phyloP scores from a whole-genome alignment of 2,797 vertebrate species.

The Harpagifer antarcticus region DNA sequence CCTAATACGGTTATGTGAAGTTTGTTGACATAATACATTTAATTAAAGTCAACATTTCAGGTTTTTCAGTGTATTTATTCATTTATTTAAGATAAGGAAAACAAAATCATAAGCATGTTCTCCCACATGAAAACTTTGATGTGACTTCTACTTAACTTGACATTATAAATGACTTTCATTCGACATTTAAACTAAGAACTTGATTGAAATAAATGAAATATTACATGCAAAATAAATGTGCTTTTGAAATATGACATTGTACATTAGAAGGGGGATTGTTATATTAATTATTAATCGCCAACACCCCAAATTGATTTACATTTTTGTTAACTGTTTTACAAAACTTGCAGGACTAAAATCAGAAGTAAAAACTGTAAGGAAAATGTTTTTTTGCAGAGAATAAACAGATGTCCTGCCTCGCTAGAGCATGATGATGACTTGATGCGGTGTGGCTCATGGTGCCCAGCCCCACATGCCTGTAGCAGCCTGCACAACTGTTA shows the following conservation, averaged over 20 bases:
- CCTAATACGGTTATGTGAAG: too few relatives aligned
- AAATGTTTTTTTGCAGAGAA: neutral
- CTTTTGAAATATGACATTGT: too few relatives aligned
- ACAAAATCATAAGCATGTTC: neutral
- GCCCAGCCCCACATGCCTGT: slow-evolving; percentile 52
- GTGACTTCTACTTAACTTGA: neutral
- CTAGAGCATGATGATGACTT: neutral
- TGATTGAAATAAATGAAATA: neutral
- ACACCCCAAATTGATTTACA: neutral
- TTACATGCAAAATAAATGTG: neutral
- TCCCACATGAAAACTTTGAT: neutral
- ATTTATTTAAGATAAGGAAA: neutral
- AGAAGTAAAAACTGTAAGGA: neutral
- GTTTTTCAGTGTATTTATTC: neutral
- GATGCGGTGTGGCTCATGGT: slow-evolving; percentile 20
- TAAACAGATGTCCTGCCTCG: neutral
- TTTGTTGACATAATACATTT: too few relatives aligned
- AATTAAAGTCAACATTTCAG: too few relatives aligned
- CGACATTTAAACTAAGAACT: neutral
- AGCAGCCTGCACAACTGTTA: slow-evolving; percentile 48
- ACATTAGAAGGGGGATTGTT: neutral
- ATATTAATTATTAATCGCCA: neutral
- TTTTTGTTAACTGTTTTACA: slow-evolving; percentile 6
- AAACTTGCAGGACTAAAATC: neutral
- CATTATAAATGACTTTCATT: neutral